Base-by-base conservation (phyloP, 2,888 invertebrate genomes). In the Adineta ricciae region DNA sequence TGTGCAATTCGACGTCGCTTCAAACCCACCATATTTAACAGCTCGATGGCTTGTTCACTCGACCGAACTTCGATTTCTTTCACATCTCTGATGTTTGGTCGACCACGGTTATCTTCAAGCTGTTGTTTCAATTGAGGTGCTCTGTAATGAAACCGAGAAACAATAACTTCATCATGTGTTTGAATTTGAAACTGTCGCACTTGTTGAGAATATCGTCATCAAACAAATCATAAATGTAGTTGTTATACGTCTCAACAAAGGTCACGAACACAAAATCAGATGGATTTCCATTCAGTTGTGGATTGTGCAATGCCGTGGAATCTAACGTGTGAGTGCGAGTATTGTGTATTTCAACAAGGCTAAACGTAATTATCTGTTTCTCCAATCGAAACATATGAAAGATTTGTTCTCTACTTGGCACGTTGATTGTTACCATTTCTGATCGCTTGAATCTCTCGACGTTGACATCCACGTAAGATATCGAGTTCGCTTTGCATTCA, bases 191-290 rank as follows among this genome's bases (percentile, higher is more conserved):
- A n/a, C n/a, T n/a, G n/a, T 46, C 32, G 36, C 49, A 83, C 54
- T 32, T 49, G 36, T 4, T 64, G 24, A 83, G 49, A 49, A 83
- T 50, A 46, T 49, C 46, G 24, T 96, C 96, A 90, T 99, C 98
- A 2, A 99, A 92, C 84, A 99, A 92, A 92, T 99, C 99, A 90
- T 94, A 98, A 1, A 97, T 95, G 89, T 93, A 94, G 89, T 99
- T 97, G 90, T 98, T 98, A 91, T 98, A 98, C 87, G 98, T 95
- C 91, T 98, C 97, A 85, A 97, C 93, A 89, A 96, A 97, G 0
- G 95, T 95, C 0, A 98, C 94, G 90, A 98, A 99, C 0, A 98
- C 94, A 5, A 94, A 93, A 90, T 94, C 96, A 87, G 93, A 93
- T 49, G 78, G 38, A 56, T 85, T 83, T 32, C n/a, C 54, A 64